Conservation (phyloP, 2,797 vertebrate genomes). For the Amniataba percoides region DNA sequence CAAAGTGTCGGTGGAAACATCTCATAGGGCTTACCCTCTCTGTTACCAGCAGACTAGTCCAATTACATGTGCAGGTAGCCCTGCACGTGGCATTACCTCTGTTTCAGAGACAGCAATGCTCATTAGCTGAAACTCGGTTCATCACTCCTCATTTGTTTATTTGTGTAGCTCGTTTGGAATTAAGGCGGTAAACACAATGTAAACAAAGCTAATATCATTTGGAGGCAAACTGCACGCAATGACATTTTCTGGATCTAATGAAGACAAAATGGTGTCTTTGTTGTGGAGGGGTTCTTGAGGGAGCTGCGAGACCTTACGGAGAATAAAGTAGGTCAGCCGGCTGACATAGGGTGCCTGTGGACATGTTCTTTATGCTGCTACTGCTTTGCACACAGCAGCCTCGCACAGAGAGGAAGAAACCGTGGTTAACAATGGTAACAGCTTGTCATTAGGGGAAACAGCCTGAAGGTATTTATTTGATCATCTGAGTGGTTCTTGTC, state of each 20-base stretch:
- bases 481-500: constrained; percentile 74
- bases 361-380: constrained; percentile 73
- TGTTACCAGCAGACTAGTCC: constrained; percentile 50
- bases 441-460: constrained; percentile 76
- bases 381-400: constrained; percentile 71
- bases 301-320: constrained; percentile 79
- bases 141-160: constrained; percentile 71
- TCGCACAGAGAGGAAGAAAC: constrained; percentile 61
- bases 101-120: constrained; percentile 31
- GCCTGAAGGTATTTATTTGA: constrained; percentile 80
- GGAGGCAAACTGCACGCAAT: constrained; percentile 63
- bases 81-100: constrained; percentile 33
- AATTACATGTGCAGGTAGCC: constrained; percentile 57
- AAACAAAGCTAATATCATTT: constrained; percentile 78
- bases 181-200: constrained; percentile 66
- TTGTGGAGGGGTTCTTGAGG: constrained; percentile 78
- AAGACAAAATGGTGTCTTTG: constrained; percentile 85
- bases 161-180: constrained; percentile 69
- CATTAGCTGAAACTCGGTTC: constrained; percentile 56
- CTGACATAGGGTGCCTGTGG: constrained; percentile 80
- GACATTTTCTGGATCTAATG: constrained; percentile 81
- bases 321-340: constrained; percentile 84
- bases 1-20: constrained; percentile 61
- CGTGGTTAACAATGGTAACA: constrained; percentile 73
- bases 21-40: constrained; percentile 63